Conservation (phyloP, 2,888 invertebrate species). For the Orthosia incerta region DNA sequence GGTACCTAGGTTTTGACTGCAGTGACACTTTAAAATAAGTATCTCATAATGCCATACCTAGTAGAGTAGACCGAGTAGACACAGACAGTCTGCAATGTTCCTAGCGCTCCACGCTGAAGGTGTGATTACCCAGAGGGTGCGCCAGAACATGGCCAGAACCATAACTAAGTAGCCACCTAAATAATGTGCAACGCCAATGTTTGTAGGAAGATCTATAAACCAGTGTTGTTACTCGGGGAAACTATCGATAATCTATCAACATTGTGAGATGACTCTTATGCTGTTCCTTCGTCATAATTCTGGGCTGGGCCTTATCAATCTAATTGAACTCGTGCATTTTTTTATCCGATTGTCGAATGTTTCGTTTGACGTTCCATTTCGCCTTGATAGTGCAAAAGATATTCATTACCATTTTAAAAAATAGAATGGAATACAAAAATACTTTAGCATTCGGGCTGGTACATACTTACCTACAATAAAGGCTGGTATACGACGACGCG, state of each 20-base stretch:
- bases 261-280: not conserved
- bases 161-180: too few species aligned
- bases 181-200: not conserved
- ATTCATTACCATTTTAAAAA: not conserved
- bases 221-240: not conserved
- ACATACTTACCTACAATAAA: slow-evolving; percentile 12
- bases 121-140: not conserved
- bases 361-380: not conserved
- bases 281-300: slow-evolving; percentile 17
- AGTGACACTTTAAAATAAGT: not conserved
- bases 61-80: too few species aligned
- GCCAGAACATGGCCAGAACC: too few species aligned
- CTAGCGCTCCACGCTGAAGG: too few species aligned
- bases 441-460: slow-evolving; percentile 10
- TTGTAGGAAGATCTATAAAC: not conserved
- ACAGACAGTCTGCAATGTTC: not conserved
- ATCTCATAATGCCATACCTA: not conserved
- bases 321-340: slow-evolving; percentile 12
- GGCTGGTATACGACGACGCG: slow-evolving; percentile 7
- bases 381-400: not conserved
- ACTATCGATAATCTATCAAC: slow-evolving; percentile 22
- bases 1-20: not conserved
- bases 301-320: slow-evolving; percentile 24
- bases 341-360: slow-evolving; percentile 5
- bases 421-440: slow-evolving; percentile 4